These are phyloP conservation scores for Rhizoglyphus robini DNA, from an alignment of 1,140 invertebrate species.

Conservation along the genomic window DNA sequence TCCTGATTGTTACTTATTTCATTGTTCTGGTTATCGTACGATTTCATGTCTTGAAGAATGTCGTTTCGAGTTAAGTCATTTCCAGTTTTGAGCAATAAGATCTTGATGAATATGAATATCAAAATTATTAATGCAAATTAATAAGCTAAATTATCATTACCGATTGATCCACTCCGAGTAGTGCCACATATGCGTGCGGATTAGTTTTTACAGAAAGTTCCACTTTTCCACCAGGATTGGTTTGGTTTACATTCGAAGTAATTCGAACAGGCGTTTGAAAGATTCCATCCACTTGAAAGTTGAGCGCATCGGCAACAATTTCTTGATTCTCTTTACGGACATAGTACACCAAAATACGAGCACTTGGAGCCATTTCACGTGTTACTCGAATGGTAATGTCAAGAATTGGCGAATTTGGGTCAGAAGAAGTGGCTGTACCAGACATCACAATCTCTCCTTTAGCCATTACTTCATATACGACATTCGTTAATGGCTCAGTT, in stretches of 20 bases:
- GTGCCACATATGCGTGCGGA: slow-evolving; percentile 67
- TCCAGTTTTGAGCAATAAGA: slow-evolving; percentile 50
- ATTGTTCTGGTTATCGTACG: too few species aligned
- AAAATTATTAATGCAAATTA: too few species aligned
- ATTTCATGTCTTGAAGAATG: slow-evolving; percentile 46
- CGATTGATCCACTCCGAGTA: slow-evolving; percentile 75
- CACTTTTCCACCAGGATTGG: slow-evolving; percentile 53
- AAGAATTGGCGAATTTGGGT: neutral
- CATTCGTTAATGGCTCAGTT: slow-evolving; percentile 37
- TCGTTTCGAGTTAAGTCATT: slow-evolving; percentile 44
- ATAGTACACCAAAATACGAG: neutral
- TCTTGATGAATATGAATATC: too few species aligned
- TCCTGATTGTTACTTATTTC: too few species aligned
- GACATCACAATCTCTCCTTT: slow-evolving; percentile 65
- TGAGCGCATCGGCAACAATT: slow-evolving; percentile 64
- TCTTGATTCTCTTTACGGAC: slow-evolving; percentile 52
- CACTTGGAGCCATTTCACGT: neutral
- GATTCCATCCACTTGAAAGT: slow-evolving; percentile 58
- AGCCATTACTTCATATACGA: slow-evolving; percentile 49
- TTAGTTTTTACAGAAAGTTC: slow-evolving; percentile 57
- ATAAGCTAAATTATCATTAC: too few species aligned
- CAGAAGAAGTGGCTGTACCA: slow-evolving; percentile 44
- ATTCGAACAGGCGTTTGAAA: slow-evolving; percentile 58
- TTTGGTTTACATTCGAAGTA: slow-evolving; percentile 43
- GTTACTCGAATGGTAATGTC: neutral